phyloP scores from a whole-genome alignment of 2,113 vertebrate species.

The Tichodroma muraria region DNA sequence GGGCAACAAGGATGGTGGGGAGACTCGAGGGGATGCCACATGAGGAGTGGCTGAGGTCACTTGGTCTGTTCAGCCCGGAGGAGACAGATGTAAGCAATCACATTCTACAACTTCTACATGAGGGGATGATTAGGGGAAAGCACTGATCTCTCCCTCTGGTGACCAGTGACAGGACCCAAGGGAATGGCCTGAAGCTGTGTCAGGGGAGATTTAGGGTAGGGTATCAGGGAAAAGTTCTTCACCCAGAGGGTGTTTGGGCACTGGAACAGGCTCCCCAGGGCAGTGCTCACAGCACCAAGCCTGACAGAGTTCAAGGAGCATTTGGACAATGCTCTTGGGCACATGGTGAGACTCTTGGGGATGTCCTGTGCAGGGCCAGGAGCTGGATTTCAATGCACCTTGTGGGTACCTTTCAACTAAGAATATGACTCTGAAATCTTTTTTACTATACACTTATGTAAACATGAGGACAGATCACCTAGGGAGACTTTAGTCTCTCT shows the following conservation, averaged over 20 bases:
- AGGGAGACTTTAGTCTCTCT: background rate
- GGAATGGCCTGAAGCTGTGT: background rate
- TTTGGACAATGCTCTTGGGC: background rate
- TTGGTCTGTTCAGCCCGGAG: background rate
- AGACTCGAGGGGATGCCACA: accelerated
- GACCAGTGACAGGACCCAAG: accelerated
- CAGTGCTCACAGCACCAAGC: background rate
- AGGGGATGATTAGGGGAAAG: background rate
- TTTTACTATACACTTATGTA: background rate
- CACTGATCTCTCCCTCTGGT: background rate
- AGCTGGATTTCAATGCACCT: background rate
- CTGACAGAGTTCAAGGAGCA: accelerated
- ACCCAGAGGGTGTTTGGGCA: accelerated
- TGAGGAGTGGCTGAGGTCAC: background rate
- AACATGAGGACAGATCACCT: background rate
- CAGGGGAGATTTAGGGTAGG: background rate
- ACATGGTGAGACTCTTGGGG: background rate
- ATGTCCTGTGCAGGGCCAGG: background rate
- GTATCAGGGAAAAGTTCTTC: background rate
- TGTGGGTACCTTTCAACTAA: background rate
- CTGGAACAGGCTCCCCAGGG: background rate
- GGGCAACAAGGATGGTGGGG: background rate
- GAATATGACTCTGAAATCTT: background rate
- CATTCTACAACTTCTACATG: accelerated
- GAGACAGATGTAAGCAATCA: background rate